Percentiles rank a stretch among this genome's conserved stretches.
Evolutionary conservation across 2,797 vertebrate species (phyloP).

Genomic region (Galago senegalensis): DNA sequence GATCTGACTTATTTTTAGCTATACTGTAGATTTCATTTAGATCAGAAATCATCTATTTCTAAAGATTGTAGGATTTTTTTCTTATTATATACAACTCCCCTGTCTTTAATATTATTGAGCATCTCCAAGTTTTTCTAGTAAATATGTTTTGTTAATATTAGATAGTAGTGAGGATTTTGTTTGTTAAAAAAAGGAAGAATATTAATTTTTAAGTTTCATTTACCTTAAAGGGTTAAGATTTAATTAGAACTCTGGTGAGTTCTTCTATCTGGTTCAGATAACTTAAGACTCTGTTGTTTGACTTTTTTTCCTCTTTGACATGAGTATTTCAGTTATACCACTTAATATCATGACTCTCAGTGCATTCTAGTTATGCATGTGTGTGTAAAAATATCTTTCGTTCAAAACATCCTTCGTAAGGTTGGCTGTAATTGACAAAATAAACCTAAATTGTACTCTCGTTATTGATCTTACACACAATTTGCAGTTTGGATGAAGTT

Average conservation of each 20-base stretch:
- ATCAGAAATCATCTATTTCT: constrained; percentile 1
- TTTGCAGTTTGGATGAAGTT: constrained; percentile 80
- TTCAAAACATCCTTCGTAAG: constrained; percentile 86
- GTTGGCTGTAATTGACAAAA: constrained; percentile 86
- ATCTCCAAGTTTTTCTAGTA: neutral
- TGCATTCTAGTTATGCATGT: constrained; percentile 81
- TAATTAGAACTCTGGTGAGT: constrained; percentile 7
- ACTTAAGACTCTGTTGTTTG: neutral
- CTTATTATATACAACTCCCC: neutral
- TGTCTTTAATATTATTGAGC: neutral
- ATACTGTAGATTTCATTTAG: neutral
- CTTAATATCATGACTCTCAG: constrained; percentile 70
- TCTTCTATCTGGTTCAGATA: constrained; percentile 31
- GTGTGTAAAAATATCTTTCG: constrained; percentile 78
- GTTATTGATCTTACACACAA: constrained; percentile 77
- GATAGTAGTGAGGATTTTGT: constrained; percentile 35
- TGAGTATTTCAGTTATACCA: constrained; percentile 62
- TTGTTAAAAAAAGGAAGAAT: constrained; percentile 30
- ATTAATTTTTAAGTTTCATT: constrained; percentile 45
- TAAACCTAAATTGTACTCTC: constrained; percentile 81
- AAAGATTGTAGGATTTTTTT: neutral
- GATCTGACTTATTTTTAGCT: neutral
- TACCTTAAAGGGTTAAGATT: constrained; percentile 10
- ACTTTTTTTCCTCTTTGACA: neutral
- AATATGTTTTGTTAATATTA: constrained; percentile 49